Evolutionary conservation across 35 echinoderm and acorn worm species (phyloP).

Genomic region (Ophiothrix spiculata): DNA sequence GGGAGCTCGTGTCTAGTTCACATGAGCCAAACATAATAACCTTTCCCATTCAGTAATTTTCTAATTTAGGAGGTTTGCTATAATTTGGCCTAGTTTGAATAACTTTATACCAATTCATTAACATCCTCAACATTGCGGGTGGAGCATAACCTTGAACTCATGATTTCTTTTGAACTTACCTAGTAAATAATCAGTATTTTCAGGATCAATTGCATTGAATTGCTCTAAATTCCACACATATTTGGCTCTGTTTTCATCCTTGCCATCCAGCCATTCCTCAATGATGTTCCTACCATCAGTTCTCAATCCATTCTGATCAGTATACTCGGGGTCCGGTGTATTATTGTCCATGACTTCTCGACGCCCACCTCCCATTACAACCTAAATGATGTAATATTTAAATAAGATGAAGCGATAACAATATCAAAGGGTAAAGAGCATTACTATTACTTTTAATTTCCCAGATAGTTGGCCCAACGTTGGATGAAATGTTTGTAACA

Average conservation of each 20-base stretch:
- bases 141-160: background rate
- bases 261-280: constrained; percentile 19
- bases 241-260: background rate
- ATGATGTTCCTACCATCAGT: background rate
- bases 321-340: background rate
- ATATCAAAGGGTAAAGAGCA: too few species aligned
- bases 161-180: constrained; percentile 3
- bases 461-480: too few species aligned
- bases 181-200: constrained; percentile 33
- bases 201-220: constrained; percentile 29
- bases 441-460: too few species aligned
- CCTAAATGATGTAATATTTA: background rate
- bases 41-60: too few species aligned
- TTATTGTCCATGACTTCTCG: background rate
- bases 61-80: too few species aligned
- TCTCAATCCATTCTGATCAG: background rate
- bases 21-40: too few species aligned
- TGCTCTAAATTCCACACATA: constrained; percentile 64
- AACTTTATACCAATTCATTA: background rate
- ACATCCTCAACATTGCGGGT: background rate
- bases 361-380: background rate
- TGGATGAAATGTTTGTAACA: too few species aligned
- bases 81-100: background rate
- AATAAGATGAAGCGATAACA: too few species aligned
- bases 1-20: too few species aligned